Percentiles rank a stretch among this genome's conserved stretches.
These are phyloP conservation scores for Zenarchopterus dispar DNA, from an alignment of 2,797 vertebrate genomes.

Conservation along the genomic window DNA sequence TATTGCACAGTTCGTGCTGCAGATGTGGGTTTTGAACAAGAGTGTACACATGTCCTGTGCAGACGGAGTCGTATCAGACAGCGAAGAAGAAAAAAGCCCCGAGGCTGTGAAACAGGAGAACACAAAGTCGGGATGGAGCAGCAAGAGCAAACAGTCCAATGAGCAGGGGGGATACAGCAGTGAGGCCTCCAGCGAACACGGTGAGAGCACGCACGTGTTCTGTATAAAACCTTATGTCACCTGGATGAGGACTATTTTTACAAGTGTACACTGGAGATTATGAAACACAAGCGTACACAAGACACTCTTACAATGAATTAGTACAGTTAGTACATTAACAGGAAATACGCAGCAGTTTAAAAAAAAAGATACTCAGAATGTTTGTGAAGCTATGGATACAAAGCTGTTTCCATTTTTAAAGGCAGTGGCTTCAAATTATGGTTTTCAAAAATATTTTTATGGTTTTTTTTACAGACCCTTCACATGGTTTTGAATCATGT, in stretches of 20 bases:
- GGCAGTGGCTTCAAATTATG: too few species aligned
- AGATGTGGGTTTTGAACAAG: conserved; percentile 9
- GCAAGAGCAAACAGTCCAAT: conserved; percentile 84
- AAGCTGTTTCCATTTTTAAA: too few species aligned
- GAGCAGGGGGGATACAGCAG: conserved; percentile 93
- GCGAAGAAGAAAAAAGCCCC: conserved; percentile 89
- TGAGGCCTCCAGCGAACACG: conserved; percentile 88
- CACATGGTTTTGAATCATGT: not conserved
- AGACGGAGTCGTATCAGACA: conserved; percentile 89
- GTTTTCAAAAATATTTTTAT: too few species aligned
- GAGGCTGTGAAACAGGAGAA: conserved; percentile 82
- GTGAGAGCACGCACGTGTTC: conserved; percentile 76
- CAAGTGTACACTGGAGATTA: not conserved
- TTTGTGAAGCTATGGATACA: too few species aligned
- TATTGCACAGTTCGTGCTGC: not conserved
- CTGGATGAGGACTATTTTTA: not conserved
- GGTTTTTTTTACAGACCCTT: not conserved
- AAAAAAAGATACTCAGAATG: too few species aligned
- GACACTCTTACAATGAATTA: not conserved
- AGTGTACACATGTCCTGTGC: conserved; percentile 61
- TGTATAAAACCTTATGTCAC: not conserved
- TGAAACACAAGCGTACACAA: not conserved
- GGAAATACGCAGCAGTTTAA: too few species aligned
- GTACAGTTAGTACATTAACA: too few species aligned
- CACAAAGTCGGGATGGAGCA: conserved; percentile 85